Evolutionary conservation across 2,888 invertebrate genomes (phyloP), one percentile per base, ranked within the genome.

Genomic region (Sycophila texana): DNA sequence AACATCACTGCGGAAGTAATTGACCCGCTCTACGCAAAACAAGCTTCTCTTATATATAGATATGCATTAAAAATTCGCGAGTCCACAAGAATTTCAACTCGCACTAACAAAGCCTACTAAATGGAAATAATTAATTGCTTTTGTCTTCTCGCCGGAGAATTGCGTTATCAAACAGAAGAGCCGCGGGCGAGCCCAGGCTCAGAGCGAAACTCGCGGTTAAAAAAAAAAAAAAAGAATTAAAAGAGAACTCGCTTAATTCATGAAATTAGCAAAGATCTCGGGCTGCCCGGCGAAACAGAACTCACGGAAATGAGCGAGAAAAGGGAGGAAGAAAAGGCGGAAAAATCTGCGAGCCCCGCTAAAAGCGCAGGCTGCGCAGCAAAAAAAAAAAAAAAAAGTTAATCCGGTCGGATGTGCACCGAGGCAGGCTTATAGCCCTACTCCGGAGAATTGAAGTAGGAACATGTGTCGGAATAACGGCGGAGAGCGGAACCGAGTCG

Each of bases 201-300:
- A 7, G 26, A 47, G 49, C 49, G 13, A 55, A 57, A 13, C 13
- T 26, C 60, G 18, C 14, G 49, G 51, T 4, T n/a, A 63, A 60
- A 61, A 2, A 4, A 55, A 47, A 49, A 49, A 16, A 53, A 4
- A 51, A 61, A 68, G 14, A 68, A 68, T n/a, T n/a, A n/a, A n/a
- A n/a, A n/a, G n/a, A n/a, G n/a, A 77, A 71, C 70, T 53, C 30
- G 65, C 58, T 47, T 49, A 51, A 71, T 71, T 77, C 63, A 1
- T 13, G 66, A 77, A 77, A 72, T 72, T 72, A 67, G 77, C 58
- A 66, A 77, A 26, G 47, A 49, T 63, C n/a, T 76, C 47, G 47
- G 51, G 58, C 65, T 71, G 14, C 10, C 57, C 57, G 12, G 16
- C 49, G 71, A 65, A 65, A 58, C 47, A 71, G 58, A 57, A 77